Conservation (phyloP, 2,113 vertebrate genomes). For the Triplophysa tibetana region DNA sequence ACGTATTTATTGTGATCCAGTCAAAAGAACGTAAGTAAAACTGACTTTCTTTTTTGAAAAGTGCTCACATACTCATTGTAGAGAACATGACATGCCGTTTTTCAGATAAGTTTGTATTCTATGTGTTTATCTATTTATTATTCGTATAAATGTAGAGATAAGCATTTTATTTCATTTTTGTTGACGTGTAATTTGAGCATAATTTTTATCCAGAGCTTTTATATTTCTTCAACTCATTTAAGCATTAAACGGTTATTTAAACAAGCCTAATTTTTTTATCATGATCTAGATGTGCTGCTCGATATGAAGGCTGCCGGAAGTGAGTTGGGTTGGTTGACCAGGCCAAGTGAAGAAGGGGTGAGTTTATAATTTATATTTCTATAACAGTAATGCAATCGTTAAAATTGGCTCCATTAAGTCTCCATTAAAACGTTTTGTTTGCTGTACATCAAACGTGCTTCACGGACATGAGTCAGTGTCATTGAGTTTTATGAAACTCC, state of each 20-base stretch:
- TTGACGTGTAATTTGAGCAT: no score
- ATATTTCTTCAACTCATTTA: no score
- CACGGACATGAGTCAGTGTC: conserved; percentile 36
- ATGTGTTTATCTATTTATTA: no score
- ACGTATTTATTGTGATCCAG: conserved; percentile 64
- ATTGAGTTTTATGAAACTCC: not conserved
- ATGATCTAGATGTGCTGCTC: conserved; percentile 83
- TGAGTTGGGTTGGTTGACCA: conserved; percentile 91
- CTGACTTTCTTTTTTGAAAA: not conserved
- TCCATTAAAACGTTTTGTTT: not conserved
- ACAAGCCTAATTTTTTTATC: not conserved
- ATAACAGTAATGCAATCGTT: not conserved
- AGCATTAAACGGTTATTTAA: no score
- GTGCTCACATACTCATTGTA: not conserved
- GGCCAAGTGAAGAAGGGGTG: conserved; percentile 86
- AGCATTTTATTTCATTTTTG: no score
- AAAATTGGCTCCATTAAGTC: conserved; percentile 4
- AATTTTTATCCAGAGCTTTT: no score
- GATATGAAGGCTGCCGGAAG: conserved; percentile 88
- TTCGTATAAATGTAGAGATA: no score
- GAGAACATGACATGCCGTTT: no score
- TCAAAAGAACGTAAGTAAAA: conserved; percentile 75
- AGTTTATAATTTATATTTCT: conserved; percentile 61
- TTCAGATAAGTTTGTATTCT: no score
- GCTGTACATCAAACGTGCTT: not conserved